phyloP scores from a whole-genome alignment of 2,113 vertebrate species.

The Lathamus discolor region DNA sequence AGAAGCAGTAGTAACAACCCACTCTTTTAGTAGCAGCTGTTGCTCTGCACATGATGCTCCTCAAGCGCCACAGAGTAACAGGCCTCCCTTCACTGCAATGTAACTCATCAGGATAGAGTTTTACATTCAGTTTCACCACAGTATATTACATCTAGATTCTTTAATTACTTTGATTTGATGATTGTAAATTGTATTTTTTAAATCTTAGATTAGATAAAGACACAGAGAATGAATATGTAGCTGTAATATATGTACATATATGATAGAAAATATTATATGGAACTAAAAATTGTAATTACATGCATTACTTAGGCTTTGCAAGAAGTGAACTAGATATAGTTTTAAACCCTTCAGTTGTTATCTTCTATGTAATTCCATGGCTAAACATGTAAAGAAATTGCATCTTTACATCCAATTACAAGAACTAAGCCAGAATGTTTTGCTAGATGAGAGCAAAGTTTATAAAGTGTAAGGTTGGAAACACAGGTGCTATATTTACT shows the following conservation, averaged over 20 bases:
- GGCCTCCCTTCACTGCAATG: neutral
- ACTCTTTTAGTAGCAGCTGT: neutral
- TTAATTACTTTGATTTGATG: neutral
- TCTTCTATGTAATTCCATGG: neutral
- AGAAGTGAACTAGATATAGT: neutral
- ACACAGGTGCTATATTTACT: constrained; percentile 5
- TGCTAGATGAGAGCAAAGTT: constrained; percentile 32
- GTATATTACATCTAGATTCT: neutral
- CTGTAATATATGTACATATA: neutral
- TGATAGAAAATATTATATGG: neutral
- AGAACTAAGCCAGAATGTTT: constrained; percentile 38
- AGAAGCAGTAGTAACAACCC: accelerated
- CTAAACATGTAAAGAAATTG: constrained; percentile 35
- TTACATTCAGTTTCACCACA: neutral
- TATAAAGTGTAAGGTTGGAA: constrained; percentile 49
- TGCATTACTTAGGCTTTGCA: neutral
- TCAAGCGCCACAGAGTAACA: neutral
- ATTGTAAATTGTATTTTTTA: neutral
- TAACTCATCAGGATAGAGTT: neutral
- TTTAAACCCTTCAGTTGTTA: constrained; percentile 12
- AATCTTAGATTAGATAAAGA: neutral
- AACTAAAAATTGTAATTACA: neutral
- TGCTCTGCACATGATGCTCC: neutral
- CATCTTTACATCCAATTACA: constrained; percentile 18
- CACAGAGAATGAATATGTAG: neutral